Conservation (phyloP, 2,113 vertebrate species). For the Fukomys damarensis region DNA sequence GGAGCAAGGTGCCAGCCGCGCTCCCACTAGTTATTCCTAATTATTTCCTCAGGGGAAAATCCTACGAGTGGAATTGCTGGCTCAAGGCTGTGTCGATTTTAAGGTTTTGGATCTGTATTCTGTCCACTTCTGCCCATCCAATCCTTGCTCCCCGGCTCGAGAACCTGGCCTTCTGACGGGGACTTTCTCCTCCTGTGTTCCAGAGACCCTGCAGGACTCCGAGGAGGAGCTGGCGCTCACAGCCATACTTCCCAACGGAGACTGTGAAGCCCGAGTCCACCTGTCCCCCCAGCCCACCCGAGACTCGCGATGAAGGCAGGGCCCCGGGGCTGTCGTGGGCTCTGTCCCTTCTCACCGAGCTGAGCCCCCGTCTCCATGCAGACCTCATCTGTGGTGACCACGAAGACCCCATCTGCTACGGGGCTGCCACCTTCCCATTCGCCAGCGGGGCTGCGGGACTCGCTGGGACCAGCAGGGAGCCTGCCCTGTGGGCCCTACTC, state of each 20-base stretch:
- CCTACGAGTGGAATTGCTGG: slow-evolving; percentile 32
- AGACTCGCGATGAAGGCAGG: neutral
- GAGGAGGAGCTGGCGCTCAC: slow-evolving; percentile 85
- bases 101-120: neutral
- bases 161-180: slow-evolving; percentile 5
- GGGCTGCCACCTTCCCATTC: neutral
- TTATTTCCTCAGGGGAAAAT: slow-evolving; percentile 37
- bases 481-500: neutral
- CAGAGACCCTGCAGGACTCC: slow-evolving; percentile 68
- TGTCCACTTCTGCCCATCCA: neutral
- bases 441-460: neutral
- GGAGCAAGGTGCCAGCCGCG: neutral
- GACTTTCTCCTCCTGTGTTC: slow-evolving; percentile 47
- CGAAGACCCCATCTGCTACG: neutral
- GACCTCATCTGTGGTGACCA: neutral
- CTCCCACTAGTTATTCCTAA: neutral
- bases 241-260: slow-evolving; percentile 79
- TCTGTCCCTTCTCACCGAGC: neutral
- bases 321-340: neutral
- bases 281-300: neutral
- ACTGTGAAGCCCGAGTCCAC: slow-evolving; percentile 74
- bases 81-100: neutral
- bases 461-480: neutral
- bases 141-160: neutral
- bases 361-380: neutral